Conservation (phyloP, 2,113 vertebrate genomes). For the Catharus fuscescens region DNA sequence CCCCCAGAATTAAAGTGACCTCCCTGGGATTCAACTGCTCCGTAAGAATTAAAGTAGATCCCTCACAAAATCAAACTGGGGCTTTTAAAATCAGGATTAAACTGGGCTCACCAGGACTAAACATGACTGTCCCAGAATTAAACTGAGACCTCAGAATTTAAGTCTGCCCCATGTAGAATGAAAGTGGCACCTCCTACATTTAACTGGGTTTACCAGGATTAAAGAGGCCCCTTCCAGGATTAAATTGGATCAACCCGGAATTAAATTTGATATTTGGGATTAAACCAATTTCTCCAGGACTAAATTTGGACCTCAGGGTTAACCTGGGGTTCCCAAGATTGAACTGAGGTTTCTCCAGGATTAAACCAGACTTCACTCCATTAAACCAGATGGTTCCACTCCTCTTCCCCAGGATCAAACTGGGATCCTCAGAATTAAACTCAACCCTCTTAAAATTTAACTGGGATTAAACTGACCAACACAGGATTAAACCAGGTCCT, state of each 20-base stretch:
- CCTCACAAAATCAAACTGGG: neutral
- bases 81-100: neutral
- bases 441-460: neutral
- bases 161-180: too few species aligned
- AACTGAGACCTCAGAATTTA: neutral
- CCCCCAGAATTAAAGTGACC: neutral
- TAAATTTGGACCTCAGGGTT: neutral
- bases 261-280: neutral
- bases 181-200: neutral
- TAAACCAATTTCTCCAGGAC: neutral
- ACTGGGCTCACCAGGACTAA: neutral
- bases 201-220: neutral
- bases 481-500: neutral
- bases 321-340: neutral
- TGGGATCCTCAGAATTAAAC: neutral
- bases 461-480: neutral
- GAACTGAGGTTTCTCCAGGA: neutral
- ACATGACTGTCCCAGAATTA: too few species aligned
- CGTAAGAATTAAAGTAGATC: accelerated
- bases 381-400: neutral
- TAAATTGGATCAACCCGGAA: neutral
- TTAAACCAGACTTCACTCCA: neutral
- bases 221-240: neutral
- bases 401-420: neutral
- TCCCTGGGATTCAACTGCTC: neutral